Evolutionary conservation across 2,888 invertebrate genomes (phyloP), one percentile per base, ranked within the genome.

Genomic region (Chromoteleia sp.): DNA sequence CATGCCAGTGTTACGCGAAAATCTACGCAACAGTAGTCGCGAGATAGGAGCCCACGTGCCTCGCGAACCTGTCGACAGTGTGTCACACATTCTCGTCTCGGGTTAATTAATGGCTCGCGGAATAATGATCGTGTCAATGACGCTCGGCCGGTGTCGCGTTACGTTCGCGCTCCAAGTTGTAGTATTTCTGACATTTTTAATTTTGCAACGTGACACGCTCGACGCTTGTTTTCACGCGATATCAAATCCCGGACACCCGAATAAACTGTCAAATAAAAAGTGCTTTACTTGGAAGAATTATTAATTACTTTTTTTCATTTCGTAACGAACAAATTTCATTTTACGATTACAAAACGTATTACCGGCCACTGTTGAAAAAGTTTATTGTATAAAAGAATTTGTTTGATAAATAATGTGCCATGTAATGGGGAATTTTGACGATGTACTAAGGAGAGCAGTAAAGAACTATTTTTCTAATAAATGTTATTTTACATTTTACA

Each of bases 61-160:
- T 54, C 61, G 68, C 79, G 54, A 79, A 74, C 59, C 74, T 74
- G 79, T 74, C 68, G 59, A 68, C 74, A 68, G 45, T 36, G 36
- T 43, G 59, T 63, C 73, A 71, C 68, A 45, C 59, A 59, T 73
- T 73, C 67, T 70, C 71, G 71, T 71, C 73, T 65, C 58, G 59
- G 78, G 29, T 73, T 67, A 79, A 79, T 79, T 73, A 79, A 79
- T 79, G 73, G 77, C 50, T 68, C 68, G 43, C 68, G 41, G 75
- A 77, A 61, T 61, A 77, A 70, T 70, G 76, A 56, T 45, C 61
- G 68, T 61, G 76, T 76, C 75, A 75, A 75, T 75, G 67, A 59
- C 67, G 59, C 41, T 21, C 17, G 65, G 14, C 5, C 48, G 56
- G 48, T 54, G 41, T 73, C 63, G 73, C 73, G 65, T 65, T 74